A percentile compares a stretch with the other conserved stretches of the same genome.
These are phyloP conservation scores for Atherinomorus stipes DNA, from an alignment of 2,113 vertebrate species.

Conservation along the genomic window DNA sequence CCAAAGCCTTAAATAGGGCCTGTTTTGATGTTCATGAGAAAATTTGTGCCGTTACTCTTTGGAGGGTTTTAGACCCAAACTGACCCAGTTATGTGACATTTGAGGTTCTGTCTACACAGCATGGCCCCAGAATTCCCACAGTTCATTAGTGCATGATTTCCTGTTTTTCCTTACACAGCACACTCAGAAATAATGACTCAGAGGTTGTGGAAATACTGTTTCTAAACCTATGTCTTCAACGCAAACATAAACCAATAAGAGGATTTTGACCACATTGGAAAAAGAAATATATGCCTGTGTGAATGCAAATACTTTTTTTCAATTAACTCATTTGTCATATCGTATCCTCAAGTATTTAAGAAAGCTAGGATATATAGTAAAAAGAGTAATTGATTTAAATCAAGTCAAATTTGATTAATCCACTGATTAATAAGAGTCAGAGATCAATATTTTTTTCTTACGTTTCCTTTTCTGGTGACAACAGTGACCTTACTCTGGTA, in stretches of 20 bases:
- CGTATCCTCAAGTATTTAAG: too few species aligned
- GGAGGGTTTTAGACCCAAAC: constrained; percentile 15
- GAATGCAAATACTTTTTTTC: constrained; percentile 1
- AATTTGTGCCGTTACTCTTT: neutral
- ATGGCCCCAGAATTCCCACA: constrained; percentile 3
- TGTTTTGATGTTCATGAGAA: neutral
- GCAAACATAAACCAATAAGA: constrained; percentile 17
- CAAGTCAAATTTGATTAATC: too few species aligned
- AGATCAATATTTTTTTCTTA: too few species aligned
- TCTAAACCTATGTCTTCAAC: constrained; percentile 12
- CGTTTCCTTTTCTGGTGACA: too few species aligned
- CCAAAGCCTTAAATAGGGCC: neutral
- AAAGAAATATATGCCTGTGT: constrained; percentile 3
- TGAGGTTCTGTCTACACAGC: neutral
- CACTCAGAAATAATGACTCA: constrained; percentile 1
- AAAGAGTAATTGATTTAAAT: too few species aligned
- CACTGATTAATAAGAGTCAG: too few species aligned
- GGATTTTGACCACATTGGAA: constrained; percentile 1
- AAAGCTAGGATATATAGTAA: too few species aligned
- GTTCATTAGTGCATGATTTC: constrained; percentile 18
- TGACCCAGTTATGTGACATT: constrained; percentile 18
- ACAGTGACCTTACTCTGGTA: too few species aligned
- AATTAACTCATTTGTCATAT: neutral
- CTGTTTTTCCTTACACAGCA: constrained; percentile 1
- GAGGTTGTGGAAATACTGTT: constrained; percentile 14